Evolutionary conservation across 2,888 invertebrate species (phyloP), one percentile per base, ranked within the genome.

Genomic region (Drosophila rubida): DNA sequence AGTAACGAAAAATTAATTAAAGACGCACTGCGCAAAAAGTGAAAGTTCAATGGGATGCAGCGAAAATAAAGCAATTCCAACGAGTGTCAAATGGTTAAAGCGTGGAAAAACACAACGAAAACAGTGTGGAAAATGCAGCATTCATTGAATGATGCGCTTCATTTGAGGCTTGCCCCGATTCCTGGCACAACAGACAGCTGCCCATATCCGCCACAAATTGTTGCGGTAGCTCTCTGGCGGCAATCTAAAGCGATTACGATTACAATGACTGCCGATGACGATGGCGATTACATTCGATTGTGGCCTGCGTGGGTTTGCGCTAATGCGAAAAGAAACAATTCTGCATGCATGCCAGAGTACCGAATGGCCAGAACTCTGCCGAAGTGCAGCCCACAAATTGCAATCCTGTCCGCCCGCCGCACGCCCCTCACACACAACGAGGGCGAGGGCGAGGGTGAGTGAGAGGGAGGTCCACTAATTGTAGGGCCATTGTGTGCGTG

Each of bases 1-100:
- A 65, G 48, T 72, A 72, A 37, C 62, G 16, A 72, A 79, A 85
- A 85, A 82, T 71, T 83, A 83, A 87, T 83, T 83, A 80, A 87
- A 83, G 68, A 66, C 44, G 69, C 66, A 57, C 59, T 49, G 41
- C 11, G n/a, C 4, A 16, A 46, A 42, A 39, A 57, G 83, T 78
- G 83, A 85, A 87, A 84, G 84, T 84, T 87, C 88, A 80, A 78
- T 75, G 72, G 48, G 66, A 59, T 48, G 55, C 51, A 39, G 14
- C 49, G 57, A 61, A 79, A 87, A 82, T 87, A 63, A 82, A 82
- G 82, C 82, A 71, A 87, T 82, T 82, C 13, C 39, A 48, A 53
- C 46, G 77, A 80, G 80, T 73, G 72, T 63, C 63, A 32, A 64
- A 64, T 68, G 60, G 58, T 32, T 67, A 50, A 54, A 67, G 68